Conservation (phyloP, 2,797 vertebrate species). For the Leptoclinus maculatus region DNA sequence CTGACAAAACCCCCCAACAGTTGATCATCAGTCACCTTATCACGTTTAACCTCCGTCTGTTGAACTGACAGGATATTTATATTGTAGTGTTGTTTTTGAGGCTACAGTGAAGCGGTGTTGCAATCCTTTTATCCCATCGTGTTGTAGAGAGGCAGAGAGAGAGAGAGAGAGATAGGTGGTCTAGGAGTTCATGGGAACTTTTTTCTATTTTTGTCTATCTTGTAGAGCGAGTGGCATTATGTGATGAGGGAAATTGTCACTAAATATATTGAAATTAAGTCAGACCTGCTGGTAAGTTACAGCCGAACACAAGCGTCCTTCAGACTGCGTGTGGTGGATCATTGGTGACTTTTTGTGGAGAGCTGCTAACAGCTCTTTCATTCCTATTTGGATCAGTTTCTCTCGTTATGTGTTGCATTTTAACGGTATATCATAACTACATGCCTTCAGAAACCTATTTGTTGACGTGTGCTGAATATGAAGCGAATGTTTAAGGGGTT, state of each 20-base stretch:
- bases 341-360: neutral
- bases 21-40: constrained; percentile 18
- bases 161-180: constrained; percentile 18
- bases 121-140: neutral
- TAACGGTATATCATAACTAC: neutral
- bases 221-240: constrained; percentile 13
- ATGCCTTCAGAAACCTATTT: neutral
- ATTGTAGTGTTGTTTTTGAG: constrained; percentile 38
- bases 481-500: neutral
- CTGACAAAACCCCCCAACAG: neutral
- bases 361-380: neutral
- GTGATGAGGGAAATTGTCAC: constrained; percentile 9
- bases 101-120: constrained; percentile 27
- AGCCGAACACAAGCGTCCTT: neutral
- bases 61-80: constrained; percentile 43
- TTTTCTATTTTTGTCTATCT: constrained; percentile 5
- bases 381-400: neutral
- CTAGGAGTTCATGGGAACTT: constrained; percentile 45
- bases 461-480: neutral
- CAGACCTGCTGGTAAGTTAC: fast-evolving
- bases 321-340: neutral
- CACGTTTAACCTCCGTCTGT: constrained; percentile 32
- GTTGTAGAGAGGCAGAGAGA: neutral
- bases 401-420: neutral
- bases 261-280: neutral